These are phyloP conservation scores for Melanotus villosus DNA, from an alignment of 2,888 invertebrate species.

Conservation along the genomic window DNA sequence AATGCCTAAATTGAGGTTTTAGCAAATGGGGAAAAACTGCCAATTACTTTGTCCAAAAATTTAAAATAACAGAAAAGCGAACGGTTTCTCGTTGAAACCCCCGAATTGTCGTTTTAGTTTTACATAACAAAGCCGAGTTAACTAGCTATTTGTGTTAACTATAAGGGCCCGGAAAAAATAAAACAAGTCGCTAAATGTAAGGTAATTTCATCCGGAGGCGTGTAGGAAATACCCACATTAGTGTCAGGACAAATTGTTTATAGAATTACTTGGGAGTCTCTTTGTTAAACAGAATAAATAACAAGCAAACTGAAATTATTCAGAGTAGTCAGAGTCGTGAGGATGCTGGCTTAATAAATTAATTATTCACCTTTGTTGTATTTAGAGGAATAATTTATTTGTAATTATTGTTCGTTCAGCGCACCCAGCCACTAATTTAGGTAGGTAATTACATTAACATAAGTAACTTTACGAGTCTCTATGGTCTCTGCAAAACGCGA, in stretches of 20 bases:
- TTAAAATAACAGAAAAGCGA: too few species aligned
- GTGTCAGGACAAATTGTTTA: constrained; percentile 18
- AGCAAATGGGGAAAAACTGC: too few species aligned
- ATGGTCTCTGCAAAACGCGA: constrained; percentile 6
- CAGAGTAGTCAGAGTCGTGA: neutral
- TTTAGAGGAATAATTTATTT: constrained; percentile 27
- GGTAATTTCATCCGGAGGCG: constrained; percentile 8
- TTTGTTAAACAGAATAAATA: constrained; percentile 25
- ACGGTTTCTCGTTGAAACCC: too few species aligned
- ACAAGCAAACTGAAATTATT: constrained; percentile 11
- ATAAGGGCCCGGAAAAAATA: constrained; percentile 14
- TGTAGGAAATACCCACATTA: constrained; percentile 14
- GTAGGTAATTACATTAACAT: constrained; percentile 26
- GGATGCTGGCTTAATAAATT: constrained; percentile 18
- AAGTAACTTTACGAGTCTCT: constrained; percentile 5
- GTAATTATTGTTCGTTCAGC: constrained; percentile 23
- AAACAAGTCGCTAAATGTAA: constrained; percentile 15
- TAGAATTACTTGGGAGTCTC: constrained; percentile 17
- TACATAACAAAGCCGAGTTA: constrained; percentile 14
- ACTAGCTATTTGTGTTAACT: constrained; percentile 16
- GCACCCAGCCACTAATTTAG: constrained; percentile 19
- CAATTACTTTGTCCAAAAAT: too few species aligned
- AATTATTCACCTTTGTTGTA: constrained; percentile 25
- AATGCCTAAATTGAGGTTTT: too few species aligned
- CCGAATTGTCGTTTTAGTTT: neutral